A percentile compares a stretch with the other conserved stretches of the same genome.
Conservation (phyloP, 2,113 vertebrate genomes). For the Elanoides forficatus region DNA sequence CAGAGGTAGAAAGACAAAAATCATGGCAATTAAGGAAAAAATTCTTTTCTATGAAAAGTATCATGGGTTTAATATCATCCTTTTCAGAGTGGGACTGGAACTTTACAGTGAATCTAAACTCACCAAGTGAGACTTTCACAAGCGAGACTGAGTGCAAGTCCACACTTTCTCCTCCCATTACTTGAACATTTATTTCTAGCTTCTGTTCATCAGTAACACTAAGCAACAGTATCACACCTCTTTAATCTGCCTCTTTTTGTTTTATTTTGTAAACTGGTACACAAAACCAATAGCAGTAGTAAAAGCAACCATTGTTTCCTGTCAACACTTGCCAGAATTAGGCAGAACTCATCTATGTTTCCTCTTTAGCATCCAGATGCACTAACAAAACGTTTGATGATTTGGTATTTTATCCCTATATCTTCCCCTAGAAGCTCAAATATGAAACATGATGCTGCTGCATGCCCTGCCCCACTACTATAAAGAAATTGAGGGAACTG, state of each 20-base stretch:
- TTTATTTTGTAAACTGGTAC: not conserved
- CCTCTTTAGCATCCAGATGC: not conserved
- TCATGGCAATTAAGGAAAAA: not conserved
- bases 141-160: not conserved
- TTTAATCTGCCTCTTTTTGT: not conserved
- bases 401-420: not conserved
- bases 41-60: not conserved
- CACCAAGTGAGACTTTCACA: not conserved
- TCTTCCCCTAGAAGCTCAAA: not conserved
- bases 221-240: not conserved
- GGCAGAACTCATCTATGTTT: not conserved
- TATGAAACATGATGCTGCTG: slow-evolving; percentile 29
- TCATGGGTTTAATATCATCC: not conserved
- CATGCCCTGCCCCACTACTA: slow-evolving; percentile 7
- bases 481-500: slow-evolving; percentile 23
- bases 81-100: not conserved
- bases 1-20: not conserved
- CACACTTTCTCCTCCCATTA: not conserved
- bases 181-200: not conserved
- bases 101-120: not conserved
- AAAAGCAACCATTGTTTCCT: not conserved
- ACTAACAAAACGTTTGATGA: not conserved
- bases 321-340: not conserved
- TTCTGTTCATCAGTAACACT: not conserved
- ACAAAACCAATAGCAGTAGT: not conserved